A percentile compares a stretch with the other conserved stretches of the same genome.
Conservation (phyloP, 1,140 invertebrate species). For the Kradibia gibbosae region DNA sequence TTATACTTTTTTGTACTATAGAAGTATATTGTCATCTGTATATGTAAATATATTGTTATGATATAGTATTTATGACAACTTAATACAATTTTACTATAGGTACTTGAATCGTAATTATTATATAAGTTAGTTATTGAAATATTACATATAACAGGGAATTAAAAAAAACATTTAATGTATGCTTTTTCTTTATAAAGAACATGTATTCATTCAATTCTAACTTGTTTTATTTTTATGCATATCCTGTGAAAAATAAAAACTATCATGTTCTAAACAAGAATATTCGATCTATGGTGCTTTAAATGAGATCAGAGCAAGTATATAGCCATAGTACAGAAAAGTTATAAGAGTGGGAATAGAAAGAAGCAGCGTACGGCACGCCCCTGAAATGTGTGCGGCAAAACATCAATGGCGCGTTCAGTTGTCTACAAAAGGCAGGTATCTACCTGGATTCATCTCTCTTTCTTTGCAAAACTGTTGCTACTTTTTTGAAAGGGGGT, state of each 20-base stretch:
- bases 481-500: constrained; percentile 21
- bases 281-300: neutral
- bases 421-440: constrained; percentile 43
- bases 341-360: neutral
- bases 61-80: too few species aligned
- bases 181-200: too few species aligned
- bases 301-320: neutral
- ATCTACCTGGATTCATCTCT: constrained; percentile 58
- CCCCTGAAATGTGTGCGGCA: constrained; percentile 57
- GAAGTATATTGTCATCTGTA: too few species aligned
- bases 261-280: neutral
- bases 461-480: constrained; percentile 50
- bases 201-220: too few species aligned
- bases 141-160: too few species aligned
- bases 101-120: too few species aligned
- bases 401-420: constrained; percentile 65
- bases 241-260: constrained; percentile 38
- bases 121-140: too few species aligned
- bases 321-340: constrained; percentile 7
- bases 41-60: too few species aligned
- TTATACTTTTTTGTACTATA: too few species aligned
- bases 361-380: constrained; percentile 48
- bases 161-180: too few species aligned
- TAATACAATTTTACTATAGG: too few species aligned
- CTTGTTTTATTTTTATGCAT: too few species aligned